Evolutionary conservation across 2,888 invertebrate species (phyloP).

Genomic region (Acanthosepion lycidas): DNA sequence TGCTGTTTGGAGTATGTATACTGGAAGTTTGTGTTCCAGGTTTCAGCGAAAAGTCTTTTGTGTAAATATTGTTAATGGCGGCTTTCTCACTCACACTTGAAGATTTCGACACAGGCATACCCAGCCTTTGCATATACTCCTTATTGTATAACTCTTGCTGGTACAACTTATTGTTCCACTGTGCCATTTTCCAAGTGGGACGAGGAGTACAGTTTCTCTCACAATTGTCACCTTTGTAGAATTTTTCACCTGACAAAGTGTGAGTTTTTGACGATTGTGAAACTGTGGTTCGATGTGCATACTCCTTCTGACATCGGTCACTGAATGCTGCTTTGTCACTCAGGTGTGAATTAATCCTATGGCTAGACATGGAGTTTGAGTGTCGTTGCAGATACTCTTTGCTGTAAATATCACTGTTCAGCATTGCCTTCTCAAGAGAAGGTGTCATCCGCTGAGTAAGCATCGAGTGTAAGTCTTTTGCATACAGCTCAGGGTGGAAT

Average conservation of each 20-base stretch:
- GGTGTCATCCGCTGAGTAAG: background rate
- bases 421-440: background rate
- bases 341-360: background rate
- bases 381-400: background rate
- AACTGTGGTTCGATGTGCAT: background rate
- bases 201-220: background rate
- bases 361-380: background rate
- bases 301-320: background rate
- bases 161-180: background rate
- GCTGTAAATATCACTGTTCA: background rate
- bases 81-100: background rate
- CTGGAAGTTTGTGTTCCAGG: too few relatives aligned
- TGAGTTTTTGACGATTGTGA: background rate
- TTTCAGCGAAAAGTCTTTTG: background rate
- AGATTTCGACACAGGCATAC: background rate
- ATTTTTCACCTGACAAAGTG: background rate
- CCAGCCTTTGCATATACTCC: background rate
- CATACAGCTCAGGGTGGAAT: background rate
- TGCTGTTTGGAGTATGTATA: background rate
- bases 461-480: slow-evolving; percentile 16
- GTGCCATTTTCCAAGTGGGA: background rate
- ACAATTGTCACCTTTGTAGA: background rate
- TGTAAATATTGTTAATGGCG: too few relatives aligned
- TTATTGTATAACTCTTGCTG: background rate
- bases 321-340: background rate